A percentile compares a stretch with the other conserved stretches of the same genome.
phyloP scores from a whole-genome alignment of 2,113 vertebrate genomes.

The Meriones unguiculatus region DNA sequence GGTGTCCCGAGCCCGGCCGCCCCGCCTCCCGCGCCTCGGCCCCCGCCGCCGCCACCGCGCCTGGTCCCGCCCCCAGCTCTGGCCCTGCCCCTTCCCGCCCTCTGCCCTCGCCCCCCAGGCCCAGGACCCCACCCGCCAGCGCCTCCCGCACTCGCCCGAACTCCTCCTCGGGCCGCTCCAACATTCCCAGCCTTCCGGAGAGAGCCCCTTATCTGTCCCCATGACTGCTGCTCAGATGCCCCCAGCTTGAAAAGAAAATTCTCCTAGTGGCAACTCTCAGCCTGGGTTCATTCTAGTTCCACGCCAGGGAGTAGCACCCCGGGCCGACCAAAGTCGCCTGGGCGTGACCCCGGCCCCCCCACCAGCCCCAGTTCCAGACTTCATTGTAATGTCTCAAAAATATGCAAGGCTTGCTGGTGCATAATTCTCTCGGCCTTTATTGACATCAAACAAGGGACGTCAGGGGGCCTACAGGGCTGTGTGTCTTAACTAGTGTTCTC shows the following conservation, averaged over 20 bases:
- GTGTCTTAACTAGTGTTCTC: constrained; percentile 53
- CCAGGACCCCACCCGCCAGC: constrained; percentile 61
- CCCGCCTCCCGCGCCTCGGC: constrained; percentile 77
- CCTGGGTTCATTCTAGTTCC: neutral
- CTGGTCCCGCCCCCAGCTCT: constrained; percentile 53
- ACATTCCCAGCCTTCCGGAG: constrained; percentile 42
- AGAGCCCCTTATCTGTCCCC: constrained; percentile 46
- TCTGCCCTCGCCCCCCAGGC: constrained; percentile 57
- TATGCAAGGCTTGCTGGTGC: constrained; percentile 52
- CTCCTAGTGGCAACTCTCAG: neutral
- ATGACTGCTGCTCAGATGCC: constrained; percentile 39
- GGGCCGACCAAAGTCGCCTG: constrained; percentile 50
- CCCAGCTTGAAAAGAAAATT: constrained; percentile 24
- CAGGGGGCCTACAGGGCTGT: constrained; percentile 56
- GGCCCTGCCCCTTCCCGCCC: constrained; percentile 76
- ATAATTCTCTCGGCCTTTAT: constrained; percentile 63
- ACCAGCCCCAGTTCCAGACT: constrained; percentile 60
- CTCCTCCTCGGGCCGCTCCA: constrained; percentile 31
- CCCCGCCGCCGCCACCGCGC: constrained; percentile 50
- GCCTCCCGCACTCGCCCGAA: neutral
- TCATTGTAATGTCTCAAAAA: constrained; percentile 61
- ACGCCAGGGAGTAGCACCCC: neutral
- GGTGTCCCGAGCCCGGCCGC: constrained; percentile 81
- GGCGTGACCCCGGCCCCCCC: constrained; percentile 61
- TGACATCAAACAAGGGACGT: constrained; percentile 69